These are phyloP conservation scores for Lagenorhynchus albirostris DNA, from an alignment of 2,113 vertebrate species.

Conservation along the genomic window DNA sequence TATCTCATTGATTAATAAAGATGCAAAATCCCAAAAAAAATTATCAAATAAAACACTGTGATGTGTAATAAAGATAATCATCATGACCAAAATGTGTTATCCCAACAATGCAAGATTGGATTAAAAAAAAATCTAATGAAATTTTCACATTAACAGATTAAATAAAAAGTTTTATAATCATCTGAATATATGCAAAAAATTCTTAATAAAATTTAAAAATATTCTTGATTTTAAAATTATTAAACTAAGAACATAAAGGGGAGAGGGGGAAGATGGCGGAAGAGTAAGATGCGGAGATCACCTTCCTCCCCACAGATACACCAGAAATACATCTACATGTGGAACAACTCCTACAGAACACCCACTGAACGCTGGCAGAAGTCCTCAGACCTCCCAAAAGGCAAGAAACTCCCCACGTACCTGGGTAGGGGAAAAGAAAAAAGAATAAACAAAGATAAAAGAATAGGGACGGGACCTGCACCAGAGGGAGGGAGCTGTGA, in stretches of 20 bases:
- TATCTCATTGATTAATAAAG: neutral
- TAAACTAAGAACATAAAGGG: neutral
- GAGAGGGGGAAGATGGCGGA: too few relatives aligned
- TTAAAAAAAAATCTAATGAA: conserved; percentile 4
- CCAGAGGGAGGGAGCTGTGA: too few relatives aligned
- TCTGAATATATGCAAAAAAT: neutral
- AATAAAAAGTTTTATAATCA: neutral
- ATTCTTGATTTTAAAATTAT: neutral
- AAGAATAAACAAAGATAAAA: too few relatives aligned
- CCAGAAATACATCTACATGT: too few relatives aligned
- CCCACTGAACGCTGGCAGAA: too few relatives aligned
- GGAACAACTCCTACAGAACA: too few relatives aligned
- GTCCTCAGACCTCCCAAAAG: too few relatives aligned
- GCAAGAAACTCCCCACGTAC: too few relatives aligned
- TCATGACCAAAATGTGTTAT: neutral
- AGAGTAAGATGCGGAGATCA: too few relatives aligned
- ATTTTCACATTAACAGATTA: neutral
- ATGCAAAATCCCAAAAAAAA: neutral
- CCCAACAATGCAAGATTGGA: neutral
- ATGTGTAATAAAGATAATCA: neutral
- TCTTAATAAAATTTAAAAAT: neutral
- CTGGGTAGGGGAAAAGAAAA: too few relatives aligned
- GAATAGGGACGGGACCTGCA: too few relatives aligned
- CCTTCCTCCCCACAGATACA: too few relatives aligned
- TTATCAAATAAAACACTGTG: neutral